Conservation (phyloP, 1,140 invertebrate species). For the Diabrotica undecimpunctata region DNA sequence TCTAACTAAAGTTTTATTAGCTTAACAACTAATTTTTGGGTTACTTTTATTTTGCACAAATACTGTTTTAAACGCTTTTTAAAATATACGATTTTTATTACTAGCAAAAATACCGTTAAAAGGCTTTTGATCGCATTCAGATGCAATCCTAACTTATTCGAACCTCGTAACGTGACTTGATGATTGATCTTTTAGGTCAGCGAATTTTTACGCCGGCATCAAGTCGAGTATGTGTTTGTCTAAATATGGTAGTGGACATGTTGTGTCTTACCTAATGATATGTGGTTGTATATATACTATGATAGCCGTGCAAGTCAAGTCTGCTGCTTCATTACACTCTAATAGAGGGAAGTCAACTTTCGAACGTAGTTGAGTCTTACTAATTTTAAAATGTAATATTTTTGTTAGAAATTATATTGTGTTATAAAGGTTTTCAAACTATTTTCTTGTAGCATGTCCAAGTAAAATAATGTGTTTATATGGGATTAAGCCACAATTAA, state of each 20-base stretch:
- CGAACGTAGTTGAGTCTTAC: background rate
- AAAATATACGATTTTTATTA: too few species aligned
- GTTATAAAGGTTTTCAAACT: too few species aligned
- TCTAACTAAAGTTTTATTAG: too few species aligned
- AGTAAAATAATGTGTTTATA: too few species aligned
- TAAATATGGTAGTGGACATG: slow-evolving; percentile 10
- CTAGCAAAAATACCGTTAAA: too few species aligned
- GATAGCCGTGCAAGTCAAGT: slow-evolving; percentile 1
- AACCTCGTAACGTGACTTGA: background rate
- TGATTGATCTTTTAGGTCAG: slow-evolving; percentile 16
- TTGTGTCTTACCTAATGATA: slow-evolving; percentile 14
- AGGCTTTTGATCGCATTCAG: background rate
- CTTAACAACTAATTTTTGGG: too few species aligned
- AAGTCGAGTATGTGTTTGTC: background rate
- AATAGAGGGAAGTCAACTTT: background rate
- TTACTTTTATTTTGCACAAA: too few species aligned
- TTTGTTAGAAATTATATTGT: too few species aligned
- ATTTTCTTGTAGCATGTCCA: too few species aligned
- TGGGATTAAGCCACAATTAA: too few species aligned
- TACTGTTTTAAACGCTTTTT: too few species aligned
- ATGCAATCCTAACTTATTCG: background rate
- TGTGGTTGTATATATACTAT: slow-evolving; percentile 6
- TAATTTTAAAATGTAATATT: too few species aligned
- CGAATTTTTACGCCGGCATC: slow-evolving; percentile 9
- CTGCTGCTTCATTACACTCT: background rate